Percentiles rank a stretch among this genome's conserved stretches.
Evolutionary conservation across 2,113 vertebrate species (phyloP).

Genomic region (Hippocampus barbouri): DNA sequence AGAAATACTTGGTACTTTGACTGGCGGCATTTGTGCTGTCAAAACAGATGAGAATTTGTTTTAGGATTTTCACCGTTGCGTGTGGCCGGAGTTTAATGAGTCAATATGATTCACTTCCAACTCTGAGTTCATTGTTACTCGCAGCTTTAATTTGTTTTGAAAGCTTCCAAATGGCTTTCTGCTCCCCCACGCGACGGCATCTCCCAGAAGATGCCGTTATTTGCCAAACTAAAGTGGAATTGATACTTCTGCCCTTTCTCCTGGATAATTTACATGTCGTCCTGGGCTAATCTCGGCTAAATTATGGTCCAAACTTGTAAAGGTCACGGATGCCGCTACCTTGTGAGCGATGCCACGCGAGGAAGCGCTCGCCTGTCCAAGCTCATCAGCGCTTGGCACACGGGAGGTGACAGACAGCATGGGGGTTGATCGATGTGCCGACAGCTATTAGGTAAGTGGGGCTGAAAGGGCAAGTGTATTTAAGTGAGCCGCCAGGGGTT

Average conservation of each 20-base stretch:
- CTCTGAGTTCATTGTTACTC: not conserved
- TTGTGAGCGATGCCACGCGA: constrained; percentile 40
- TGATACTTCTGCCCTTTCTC: constrained; percentile 68
- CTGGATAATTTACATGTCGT: constrained; percentile 62
- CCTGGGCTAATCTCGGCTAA: constrained; percentile 58
- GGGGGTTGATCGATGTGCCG: constrained; percentile 76
- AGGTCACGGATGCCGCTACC: constrained; percentile 56
- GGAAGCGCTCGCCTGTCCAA: constrained; percentile 57
- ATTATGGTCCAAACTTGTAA: constrained; percentile 61
- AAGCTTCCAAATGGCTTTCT: not conserved
- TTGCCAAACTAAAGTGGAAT: constrained; percentile 41
- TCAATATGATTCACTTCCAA: too few species aligned
- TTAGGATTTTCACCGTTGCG: too few species aligned
- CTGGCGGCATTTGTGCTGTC: too few species aligned
- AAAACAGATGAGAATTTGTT: too few species aligned
- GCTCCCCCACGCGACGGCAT: not conserved
- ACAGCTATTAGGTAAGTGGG: constrained; percentile 72
- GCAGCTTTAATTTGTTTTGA: not conserved
- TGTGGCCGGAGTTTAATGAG: too few species aligned
- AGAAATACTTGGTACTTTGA: too few species aligned
- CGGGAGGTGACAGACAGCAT: constrained; percentile 72
- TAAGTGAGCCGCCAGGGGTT: constrained; percentile 42
- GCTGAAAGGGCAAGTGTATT: constrained; percentile 74
- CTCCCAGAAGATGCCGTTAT: constrained; percentile 1
- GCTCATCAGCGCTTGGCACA: constrained; percentile 63